Conservation (phyloP, 2,797 vertebrate genomes). For the Eptatretus atami region DNA sequence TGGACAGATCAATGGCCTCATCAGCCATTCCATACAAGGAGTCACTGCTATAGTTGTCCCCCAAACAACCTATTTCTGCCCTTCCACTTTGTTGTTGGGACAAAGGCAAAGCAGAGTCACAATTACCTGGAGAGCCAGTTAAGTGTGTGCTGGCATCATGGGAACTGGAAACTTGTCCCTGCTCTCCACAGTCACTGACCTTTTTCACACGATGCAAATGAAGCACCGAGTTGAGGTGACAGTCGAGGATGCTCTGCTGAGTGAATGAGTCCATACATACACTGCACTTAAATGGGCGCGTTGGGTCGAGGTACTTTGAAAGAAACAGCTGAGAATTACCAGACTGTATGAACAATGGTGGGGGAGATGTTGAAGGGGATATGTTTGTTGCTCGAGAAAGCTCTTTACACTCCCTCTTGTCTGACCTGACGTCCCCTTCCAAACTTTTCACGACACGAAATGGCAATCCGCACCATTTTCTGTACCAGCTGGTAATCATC, state of each 20-base stretch:
- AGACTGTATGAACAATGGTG: background rate
- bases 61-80: too few species aligned
- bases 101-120: too few species aligned
- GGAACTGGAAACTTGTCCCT: too few species aligned
- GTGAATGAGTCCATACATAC: conserved; percentile 49
- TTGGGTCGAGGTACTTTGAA: conserved; percentile 20
- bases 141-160: too few species aligned
- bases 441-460: background rate
- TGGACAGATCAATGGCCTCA: too few species aligned
- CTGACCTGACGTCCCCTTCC: background rate
- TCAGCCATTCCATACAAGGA: too few species aligned
- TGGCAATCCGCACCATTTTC: background rate
- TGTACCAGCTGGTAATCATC: background rate
- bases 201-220: conserved; percentile 56
- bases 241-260: conserved; percentile 38
- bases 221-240: conserved; percentile 51
- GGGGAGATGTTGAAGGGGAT: background rate
- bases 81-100: too few species aligned
- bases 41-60: too few species aligned
- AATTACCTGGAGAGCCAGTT: too few species aligned
- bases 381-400: too few species aligned
- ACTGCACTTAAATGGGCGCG: conserved; percentile 38
- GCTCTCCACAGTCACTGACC: conserved; percentile 9
- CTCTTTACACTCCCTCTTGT: background rate
- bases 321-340: conserved; percentile 9